phyloP scores from a whole-genome alignment of 2,797 vertebrate genomes.

The Tinamus major region DNA sequence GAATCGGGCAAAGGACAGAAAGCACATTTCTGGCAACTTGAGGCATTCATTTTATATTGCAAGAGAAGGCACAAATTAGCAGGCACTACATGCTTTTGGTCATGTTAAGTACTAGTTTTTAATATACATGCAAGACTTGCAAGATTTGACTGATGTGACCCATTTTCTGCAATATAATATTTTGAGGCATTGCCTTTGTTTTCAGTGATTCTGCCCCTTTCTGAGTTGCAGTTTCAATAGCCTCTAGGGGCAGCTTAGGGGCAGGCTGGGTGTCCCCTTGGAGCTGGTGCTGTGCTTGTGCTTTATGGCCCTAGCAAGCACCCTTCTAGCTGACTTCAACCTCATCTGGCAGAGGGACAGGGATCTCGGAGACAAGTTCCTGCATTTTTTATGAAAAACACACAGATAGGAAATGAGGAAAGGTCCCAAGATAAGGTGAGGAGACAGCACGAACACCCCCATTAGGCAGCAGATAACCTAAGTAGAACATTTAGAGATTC shows the following conservation, averaged over 20 bases:
- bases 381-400: neutral
- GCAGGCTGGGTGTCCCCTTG: neutral
- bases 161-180: neutral
- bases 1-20: neutral
- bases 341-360: neutral
- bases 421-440: neutral
- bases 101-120: too few relatives aligned
- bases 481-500: neutral
- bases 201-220: neutral
- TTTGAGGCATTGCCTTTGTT: neutral
- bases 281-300: fast-evolving
- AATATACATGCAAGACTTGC: too few relatives aligned
- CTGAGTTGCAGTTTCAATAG: neutral
- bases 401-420: neutral
- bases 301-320: neutral
- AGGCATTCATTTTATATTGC: too few relatives aligned
- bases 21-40: neutral
- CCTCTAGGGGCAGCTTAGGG: too few relatives aligned
- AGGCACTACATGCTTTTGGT: too few relatives aligned
- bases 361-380: neutral
- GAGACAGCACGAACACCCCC: neutral
- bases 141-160: neutral
- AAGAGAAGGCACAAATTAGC: too few relatives aligned
- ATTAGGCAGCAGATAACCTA: neutral
- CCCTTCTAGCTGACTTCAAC: neutral